phyloP scores from a whole-genome alignment of 2,113 vertebrate genomes.

The Cololabis saira region DNA sequence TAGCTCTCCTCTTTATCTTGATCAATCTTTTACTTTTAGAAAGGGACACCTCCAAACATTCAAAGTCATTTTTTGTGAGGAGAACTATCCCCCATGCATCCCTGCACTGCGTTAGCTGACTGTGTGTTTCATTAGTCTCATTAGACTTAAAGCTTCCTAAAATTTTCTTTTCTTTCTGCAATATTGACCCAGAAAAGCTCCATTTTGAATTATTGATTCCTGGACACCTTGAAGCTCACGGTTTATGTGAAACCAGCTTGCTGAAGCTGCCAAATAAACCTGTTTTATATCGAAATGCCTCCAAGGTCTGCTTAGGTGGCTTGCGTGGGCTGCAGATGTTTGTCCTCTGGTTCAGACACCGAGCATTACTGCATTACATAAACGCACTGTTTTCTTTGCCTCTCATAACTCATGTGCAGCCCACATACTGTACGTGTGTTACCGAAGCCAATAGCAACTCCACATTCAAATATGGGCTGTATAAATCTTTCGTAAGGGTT shows the following conservation, averaged over 20 bases:
- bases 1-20: slow-evolving; percentile 4
- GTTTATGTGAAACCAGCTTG: slow-evolving; percentile 36
- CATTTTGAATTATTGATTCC: slow-evolving; percentile 47
- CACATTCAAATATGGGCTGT: slow-evolving; percentile 3
- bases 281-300: slow-evolving; percentile 43
- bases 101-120: not conserved
- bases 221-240: slow-evolving; percentile 38
- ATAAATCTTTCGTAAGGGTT: slow-evolving; percentile 26
- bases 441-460: slow-evolving; percentile 22
- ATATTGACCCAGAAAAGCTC: slow-evolving; percentile 26
- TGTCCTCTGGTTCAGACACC: slow-evolving; percentile 53
- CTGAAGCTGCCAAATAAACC: slow-evolving; percentile 57
- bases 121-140: not conserved
- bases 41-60: not conserved
- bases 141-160: slow-evolving; percentile 7
- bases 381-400: slow-evolving; percentile 40
- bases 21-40: slow-evolving; percentile 8
- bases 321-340: slow-evolving; percentile 55
- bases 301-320: slow-evolving; percentile 47
- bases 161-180: slow-evolving; percentile 3
- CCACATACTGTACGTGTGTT: slow-evolving; percentile 41
- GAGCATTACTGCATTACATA: slow-evolving; percentile 53
- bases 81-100: not conserved
- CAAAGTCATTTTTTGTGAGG: not conserved
- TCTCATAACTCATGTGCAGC: slow-evolving; percentile 50